Evolutionary conservation across 2,888 invertebrate genomes (phyloP).

Genomic region (Cheilosia urbana): DNA sequence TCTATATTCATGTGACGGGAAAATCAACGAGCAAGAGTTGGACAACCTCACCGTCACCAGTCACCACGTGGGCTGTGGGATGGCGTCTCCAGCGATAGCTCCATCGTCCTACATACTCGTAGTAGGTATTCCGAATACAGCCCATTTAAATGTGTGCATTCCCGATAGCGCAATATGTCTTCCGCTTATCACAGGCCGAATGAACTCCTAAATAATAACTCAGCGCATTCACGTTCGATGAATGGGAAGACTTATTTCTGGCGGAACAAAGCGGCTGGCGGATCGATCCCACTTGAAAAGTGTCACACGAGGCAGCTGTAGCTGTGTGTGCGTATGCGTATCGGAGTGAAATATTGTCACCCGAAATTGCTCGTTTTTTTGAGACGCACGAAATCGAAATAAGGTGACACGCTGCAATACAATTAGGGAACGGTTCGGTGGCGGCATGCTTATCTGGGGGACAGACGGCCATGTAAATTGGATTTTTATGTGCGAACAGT

Average conservation of each 20-base stretch:
- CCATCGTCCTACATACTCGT: slow-evolving; percentile 31
- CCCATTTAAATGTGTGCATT: slow-evolving; percentile 31
- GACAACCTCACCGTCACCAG: slow-evolving; percentile 15
- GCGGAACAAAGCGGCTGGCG: slow-evolving; percentile 38
- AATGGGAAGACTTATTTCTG: slow-evolving; percentile 45
- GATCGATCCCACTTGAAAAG: slow-evolving; percentile 46
- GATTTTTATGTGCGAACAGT: slow-evolving; percentile 42
- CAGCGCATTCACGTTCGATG: slow-evolving; percentile 47
- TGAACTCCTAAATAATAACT: slow-evolving; percentile 47
- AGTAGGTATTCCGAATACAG: slow-evolving; percentile 10
- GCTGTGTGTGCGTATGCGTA: slow-evolving; percentile 30
- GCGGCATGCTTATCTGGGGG: slow-evolving; percentile 50
- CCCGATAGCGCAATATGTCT: slow-evolving; percentile 64
- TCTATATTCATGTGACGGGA: slow-evolving; percentile 40
- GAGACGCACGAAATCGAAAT: slow-evolving; percentile 41
- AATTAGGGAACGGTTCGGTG: slow-evolving; percentile 51
- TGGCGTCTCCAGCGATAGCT: slow-evolving; percentile 37
- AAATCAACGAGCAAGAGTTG: slow-evolving; percentile 26
- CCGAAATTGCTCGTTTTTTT: slow-evolving; percentile 37
- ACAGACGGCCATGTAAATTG: slow-evolving; percentile 56
- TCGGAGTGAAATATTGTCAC: slow-evolving; percentile 65
- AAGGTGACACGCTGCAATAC: slow-evolving; percentile 61
- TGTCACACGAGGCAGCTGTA: slow-evolving; percentile 41
- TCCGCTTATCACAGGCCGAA: slow-evolving; percentile 55
- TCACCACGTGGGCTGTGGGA: slow-evolving; percentile 68